Evolutionary conservation across 2,888 invertebrate genomes (phyloP), one percentile per base, ranked within the genome.

Genomic region (Leptinotarsa tumamoca): DNA sequence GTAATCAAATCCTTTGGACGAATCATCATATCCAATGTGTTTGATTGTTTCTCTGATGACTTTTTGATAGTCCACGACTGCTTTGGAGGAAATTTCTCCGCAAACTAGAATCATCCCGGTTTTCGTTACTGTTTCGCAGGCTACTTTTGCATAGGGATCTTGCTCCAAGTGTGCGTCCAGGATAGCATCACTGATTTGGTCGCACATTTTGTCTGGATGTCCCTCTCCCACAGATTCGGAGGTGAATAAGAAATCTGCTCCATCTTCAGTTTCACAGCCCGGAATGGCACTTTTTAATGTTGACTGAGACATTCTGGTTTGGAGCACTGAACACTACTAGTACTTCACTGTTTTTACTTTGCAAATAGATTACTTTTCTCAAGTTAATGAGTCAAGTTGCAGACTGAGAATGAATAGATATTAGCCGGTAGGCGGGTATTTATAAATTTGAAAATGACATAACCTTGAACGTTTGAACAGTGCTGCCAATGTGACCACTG

Each of bases 181-280:
- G 85, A 98, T 96, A 84, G 98, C 98, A 90, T 98, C 97, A 89
- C 98, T 96, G 87, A 98, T 97, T 90, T 97, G 97, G 89, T 98
- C 98, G 86, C 97, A 98, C 97, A 98, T 97, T 93, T 98, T 98
- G 89, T 98, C 98, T 94, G 98, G 98, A 91, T 98, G 98, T 85
- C 98, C 98, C 91, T 98, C 98, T 87, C 98, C 98, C 83, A 98
- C 98, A 72, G 98, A 98, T 91, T 98, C 98, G 43, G 98, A 98
- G 82, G 98, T 98, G 90, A 98, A 98, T 80, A 98, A 92, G 91
- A 98, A 98, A 87, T 94, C 92, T 86, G 96, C 95, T 87, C 94
- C 95, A 90, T 95, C 95, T 89, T 94, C 94, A 91, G 95, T 93
- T 87, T 95, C 95, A 89, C 94, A 95, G 54, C 43, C 77, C 77